Percentiles rank a stretch among this genome's conserved stretches.
These are phyloP conservation scores for Puffinus mauretanicus DNA, from an alignment of 2,113 vertebrate genomes.

Conservation along the genomic window DNA sequence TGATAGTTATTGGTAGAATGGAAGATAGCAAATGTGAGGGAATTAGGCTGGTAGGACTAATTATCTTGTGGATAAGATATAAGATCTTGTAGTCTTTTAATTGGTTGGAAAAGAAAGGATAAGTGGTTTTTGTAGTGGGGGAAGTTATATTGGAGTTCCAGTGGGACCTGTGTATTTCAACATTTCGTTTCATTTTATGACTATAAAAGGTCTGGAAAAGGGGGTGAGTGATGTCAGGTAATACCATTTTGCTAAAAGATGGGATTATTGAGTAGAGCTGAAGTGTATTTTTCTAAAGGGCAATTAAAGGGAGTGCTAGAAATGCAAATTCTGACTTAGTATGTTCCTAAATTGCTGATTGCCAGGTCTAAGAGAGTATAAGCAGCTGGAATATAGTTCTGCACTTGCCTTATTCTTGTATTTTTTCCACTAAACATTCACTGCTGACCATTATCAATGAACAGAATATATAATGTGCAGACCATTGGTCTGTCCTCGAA, in stretches of 20 bases:
- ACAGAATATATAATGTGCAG: neutral
- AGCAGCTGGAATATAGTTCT: neutral
- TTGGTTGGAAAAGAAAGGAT: neutral
- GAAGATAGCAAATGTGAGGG: neutral
- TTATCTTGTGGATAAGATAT: neutral
- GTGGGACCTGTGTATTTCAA: neutral
- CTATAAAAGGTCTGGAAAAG: neutral
- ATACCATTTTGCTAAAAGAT: neutral
- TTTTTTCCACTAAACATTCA: neutral
- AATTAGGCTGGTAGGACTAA: neutral
- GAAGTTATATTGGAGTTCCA: neutral
- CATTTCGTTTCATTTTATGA: neutral
- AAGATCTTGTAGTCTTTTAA: neutral
- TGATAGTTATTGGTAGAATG: neutral
- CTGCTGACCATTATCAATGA: neutral
- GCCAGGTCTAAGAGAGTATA: neutral
- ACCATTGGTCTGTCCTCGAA: neutral
- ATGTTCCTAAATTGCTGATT: neutral
- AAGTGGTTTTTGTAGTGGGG: neutral
- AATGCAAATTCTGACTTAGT: neutral
- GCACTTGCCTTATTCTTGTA: neutral
- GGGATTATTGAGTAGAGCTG: neutral
- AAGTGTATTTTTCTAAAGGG: neutral
- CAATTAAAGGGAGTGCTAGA: neutral
- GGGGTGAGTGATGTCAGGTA: neutral